Conservation (phyloP, 2,113 vertebrate species). For the Oncorhynchus masou region DNA sequence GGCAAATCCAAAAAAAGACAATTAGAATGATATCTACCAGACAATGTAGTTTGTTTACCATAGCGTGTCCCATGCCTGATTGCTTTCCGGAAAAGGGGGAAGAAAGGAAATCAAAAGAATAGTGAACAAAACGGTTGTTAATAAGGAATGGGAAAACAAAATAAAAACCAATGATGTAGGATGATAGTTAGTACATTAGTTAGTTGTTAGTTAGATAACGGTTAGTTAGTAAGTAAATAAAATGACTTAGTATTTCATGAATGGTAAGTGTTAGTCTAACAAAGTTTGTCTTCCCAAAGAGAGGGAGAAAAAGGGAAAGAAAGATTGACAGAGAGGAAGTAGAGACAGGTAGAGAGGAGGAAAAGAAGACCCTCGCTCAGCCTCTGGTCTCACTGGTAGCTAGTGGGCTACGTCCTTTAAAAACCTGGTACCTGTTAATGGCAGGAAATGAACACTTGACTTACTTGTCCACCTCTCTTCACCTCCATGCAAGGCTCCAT, state of each 20-base stretch:
- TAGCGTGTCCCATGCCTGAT: constrained; percentile 99
- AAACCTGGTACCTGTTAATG: constrained; percentile 50
- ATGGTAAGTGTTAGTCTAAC: constrained; percentile 91
- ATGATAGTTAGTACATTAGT: constrained; percentile 85
- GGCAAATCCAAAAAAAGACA: constrained; percentile 99
- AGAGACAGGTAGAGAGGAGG: constrained; percentile 24
- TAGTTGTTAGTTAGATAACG: constrained; percentile 80
- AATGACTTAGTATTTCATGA: constrained; percentile 90
- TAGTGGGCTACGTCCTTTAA: constrained; percentile 39
- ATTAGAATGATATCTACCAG: constrained; percentile 99
- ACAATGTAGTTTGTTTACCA: constrained; percentile 99
- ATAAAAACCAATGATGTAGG: constrained; percentile 87
- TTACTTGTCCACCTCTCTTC: constrained; percentile 59
- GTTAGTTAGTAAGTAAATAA: constrained; percentile 83
- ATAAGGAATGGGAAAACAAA: constrained; percentile 92
- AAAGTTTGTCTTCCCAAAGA: constrained; percentile 70
- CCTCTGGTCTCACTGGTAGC: constrained; percentile 28
- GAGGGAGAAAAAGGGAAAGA: constrained; percentile 34
- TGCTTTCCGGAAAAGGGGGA: constrained; percentile 99
- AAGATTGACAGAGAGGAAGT: constrained; percentile 29
- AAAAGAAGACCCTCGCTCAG: constrained; percentile 40
- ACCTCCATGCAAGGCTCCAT: background rate
- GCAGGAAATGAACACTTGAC: constrained; percentile 53
- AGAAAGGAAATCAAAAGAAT: constrained; percentile 99
- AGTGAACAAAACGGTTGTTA: constrained; percentile 99